Conservation (phyloP, 1,140 invertebrate species). For the Goniozus legneri region DNA sequence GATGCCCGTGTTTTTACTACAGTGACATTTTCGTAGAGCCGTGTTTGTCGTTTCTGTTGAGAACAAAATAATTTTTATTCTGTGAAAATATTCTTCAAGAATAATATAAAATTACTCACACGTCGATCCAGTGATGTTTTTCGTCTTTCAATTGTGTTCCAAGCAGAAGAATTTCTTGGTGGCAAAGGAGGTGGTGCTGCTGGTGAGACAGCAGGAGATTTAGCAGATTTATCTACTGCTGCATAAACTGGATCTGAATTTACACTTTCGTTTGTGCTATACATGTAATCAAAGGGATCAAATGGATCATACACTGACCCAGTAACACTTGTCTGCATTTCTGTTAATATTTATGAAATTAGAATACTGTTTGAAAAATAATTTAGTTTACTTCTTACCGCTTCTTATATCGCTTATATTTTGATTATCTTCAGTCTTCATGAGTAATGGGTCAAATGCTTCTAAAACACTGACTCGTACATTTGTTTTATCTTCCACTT, state of each 20-base stretch:
- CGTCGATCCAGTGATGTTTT: constrained; percentile 50
- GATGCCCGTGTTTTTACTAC: constrained; percentile 62
- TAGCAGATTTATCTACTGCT: constrained; percentile 66
- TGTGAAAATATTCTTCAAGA: background rate
- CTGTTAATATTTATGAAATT: background rate
- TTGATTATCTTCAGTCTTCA: constrained; percentile 49
- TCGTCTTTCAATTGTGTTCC: constrained; percentile 55
- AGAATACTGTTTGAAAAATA: too few species aligned
- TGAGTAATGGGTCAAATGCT: constrained; percentile 78
- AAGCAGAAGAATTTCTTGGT: constrained; percentile 57
- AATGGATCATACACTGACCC: constrained; percentile 80
- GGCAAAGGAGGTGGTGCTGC: constrained; percentile 60
- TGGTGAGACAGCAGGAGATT: constrained; percentile 57
- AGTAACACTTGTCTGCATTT: constrained; percentile 57
- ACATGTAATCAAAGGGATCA: constrained; percentile 83
- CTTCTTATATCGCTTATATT: too few species aligned
- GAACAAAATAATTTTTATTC: constrained; percentile 16
- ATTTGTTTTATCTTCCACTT: constrained; percentile 56
- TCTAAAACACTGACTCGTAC: constrained; percentile 77
- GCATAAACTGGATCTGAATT: constrained; percentile 76
- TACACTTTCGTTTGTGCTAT: constrained; percentile 68
- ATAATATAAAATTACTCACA: constrained; percentile 28
- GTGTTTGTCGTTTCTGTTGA: constrained; percentile 52
- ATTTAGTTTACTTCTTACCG: too few species aligned
- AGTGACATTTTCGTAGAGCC: constrained; percentile 70